phyloP scores from a whole-genome alignment of 2,797 vertebrate species.

The Rhinogobio ventralis region DNA sequence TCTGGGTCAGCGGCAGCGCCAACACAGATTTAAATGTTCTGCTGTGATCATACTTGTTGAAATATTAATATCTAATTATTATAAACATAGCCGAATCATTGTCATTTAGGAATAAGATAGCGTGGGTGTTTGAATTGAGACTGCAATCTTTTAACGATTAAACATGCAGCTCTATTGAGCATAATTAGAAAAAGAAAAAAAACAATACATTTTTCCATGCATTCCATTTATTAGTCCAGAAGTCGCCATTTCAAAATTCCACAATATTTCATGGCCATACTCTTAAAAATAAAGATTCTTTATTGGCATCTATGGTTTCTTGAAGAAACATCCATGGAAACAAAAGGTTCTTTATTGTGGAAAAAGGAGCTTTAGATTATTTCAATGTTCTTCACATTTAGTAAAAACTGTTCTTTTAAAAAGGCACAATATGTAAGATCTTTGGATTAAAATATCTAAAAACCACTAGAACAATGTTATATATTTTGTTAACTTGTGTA shows the following conservation, averaged over 20 bases:
- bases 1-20: not conserved
- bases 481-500: no score
- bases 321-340: not conserved
- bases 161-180: not conserved
- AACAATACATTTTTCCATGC: no score
- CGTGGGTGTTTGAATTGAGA: not conserved
- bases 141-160: not conserved
- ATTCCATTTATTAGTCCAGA: not conserved
- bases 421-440: no score
- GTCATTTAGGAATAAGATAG: not conserved
- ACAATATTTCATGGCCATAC: not conserved
- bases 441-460: no score
- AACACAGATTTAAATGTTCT: not conserved
- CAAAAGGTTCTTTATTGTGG: not conserved
- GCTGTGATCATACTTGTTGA: not conserved
- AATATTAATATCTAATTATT: not conserved
- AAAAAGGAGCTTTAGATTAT: not conserved
- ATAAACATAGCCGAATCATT: not conserved
- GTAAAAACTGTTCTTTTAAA: not conserved
- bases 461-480: no score
- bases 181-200: no score
- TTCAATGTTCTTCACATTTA: not conserved
- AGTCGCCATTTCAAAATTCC: not conserved
- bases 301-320: not conserved
- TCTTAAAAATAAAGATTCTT: not conserved